Base-by-base conservation (phyloP, 1,140 invertebrate species). In the Drosophila baimaii region DNA sequence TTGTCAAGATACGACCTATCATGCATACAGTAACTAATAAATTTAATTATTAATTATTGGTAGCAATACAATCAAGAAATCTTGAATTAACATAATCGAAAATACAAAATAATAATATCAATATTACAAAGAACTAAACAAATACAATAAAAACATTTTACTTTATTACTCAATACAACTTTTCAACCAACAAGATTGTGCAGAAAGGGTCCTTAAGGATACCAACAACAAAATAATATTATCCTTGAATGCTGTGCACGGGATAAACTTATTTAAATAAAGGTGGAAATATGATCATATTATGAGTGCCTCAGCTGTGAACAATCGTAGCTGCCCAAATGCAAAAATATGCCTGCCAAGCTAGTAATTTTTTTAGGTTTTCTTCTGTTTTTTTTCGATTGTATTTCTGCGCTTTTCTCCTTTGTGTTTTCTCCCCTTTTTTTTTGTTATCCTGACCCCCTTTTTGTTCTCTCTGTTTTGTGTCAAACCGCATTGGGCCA, bases 401-500 rank as follows among this genome's bases (percentile, higher is more conserved):
- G 56, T 37, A 15, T 6, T 64, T 43, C 35, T 59, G 21, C 68
- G 41, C 47, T 41, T 58, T 71, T 27, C 21, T 55, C 54, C 46
- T 21, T 65, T 44, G 55, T 39, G 31, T 15, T 52, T 21, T 56
- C 19, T 39, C n/a, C n/a, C n/a, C n/a, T n/a, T n/a, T n/a, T 39
- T 47, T 44, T 31, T 31, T 41, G 21, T 65, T 56, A 44, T 56
- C 56, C 59, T 70, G 68, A 33, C 43, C 39, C 39, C 44, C 51
- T 61, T 55, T 66, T 59, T 41, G 31, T 66, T 62, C 51, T 15
- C 56, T 52, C 79, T 81, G 82, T 64, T 84, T 66, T 82, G 75
- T 76, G 83, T 79, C 70, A 70, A 86, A 85, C 83, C 82, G 70
- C 79, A 79, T 66, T 41, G 61, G 65, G 65, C 59, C 63, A 59